Base-by-base conservation (phyloP, 2,888 invertebrate species). In the Meteorus colon region DNA sequence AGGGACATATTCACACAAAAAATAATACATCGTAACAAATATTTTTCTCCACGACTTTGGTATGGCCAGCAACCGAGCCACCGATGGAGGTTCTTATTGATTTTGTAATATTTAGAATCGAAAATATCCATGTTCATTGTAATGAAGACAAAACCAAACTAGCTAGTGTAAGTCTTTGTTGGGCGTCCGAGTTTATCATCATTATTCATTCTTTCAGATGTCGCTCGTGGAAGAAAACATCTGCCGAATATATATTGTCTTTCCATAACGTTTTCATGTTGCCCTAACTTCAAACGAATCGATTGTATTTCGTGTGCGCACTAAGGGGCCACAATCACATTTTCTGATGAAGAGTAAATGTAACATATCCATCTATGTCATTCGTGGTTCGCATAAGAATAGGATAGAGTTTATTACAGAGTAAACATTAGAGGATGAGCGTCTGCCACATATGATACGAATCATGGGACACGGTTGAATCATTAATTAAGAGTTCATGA, bases 31-130 rank as follows among this genome's bases (percentile, higher is more conserved):
- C 31, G 29, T n/a, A 29, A 0, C 1, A 31, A 4, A 34, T 34
- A 34, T 63, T 34, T 63, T 29, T 31, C 34, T 4, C 16, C 8
- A n/a, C 31, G 63, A 27, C 16, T 29, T 8, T 63, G 31, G 27
- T 63, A 63, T 16, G 63, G 63, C 63, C 63, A 63, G 6, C n/a
- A n/a, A n/a, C 63, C 63, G 16, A 63, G 34, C 16, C 16, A 63
- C 8, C 31, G 34, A 63, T 34, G 63, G 5, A 63, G 31, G 29
- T n/a, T 63, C 14, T 63, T 63, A 63, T 29, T 63, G 14, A 63
- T 63, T 63, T n/a, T 63, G 10, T 34, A 63, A 12, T 63, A 63
- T 16, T 5, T 16, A 10, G 31, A 34, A 29, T 63, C 63, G 3
- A 63, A 34, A 14, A 63, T n/a, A n/a, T 63, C 63, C 29, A 63